These are phyloP conservation scores for Megathymus violae DNA, from an alignment of 1,140 invertebrate species.

Conservation along the genomic window DNA sequence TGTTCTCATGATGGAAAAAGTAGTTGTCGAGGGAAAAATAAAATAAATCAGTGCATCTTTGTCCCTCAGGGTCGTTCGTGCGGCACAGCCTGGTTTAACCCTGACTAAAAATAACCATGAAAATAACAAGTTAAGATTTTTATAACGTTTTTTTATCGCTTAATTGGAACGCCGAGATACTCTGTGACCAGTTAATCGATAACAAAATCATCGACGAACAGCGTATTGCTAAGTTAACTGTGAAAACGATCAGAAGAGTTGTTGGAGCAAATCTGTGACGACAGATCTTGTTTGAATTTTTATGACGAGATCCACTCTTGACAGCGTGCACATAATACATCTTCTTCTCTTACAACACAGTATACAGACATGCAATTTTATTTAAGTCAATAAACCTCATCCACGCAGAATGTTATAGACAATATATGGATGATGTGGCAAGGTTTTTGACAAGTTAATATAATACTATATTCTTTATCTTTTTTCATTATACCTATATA, in stretches of 20 bases:
- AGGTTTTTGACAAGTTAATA: too few relatives aligned
- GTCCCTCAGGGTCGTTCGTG: neutral
- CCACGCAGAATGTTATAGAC: too few relatives aligned
- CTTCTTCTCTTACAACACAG: too few relatives aligned
- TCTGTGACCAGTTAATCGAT: constrained; percentile 21
- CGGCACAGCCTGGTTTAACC: neutral
- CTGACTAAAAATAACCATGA: neutral
- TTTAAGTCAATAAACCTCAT: too few relatives aligned
- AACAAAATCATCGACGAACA: constrained; percentile 19
- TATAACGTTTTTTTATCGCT: constrained; percentile 15
- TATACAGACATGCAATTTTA: too few relatives aligned
- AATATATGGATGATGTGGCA: too few relatives aligned
- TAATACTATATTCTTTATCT: too few relatives aligned
- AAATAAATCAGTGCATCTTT: neutral
- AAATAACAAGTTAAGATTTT: constrained; percentile 8
- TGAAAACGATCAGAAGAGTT: constrained; percentile 1
- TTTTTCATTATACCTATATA: too few relatives aligned
- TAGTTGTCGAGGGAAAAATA: neutral
- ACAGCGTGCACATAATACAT: too few relatives aligned
- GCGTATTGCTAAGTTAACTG: constrained; percentile 9
- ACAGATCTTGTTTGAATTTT: constrained; percentile 10
- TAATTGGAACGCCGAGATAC: constrained; percentile 26
- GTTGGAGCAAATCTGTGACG: neutral
- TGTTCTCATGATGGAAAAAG: too few relatives aligned
- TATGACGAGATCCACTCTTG: neutral